Evolutionary conservation across 2,888 invertebrate species (phyloP), one percentile per base, ranked within the genome.

Genomic region (Eristalinus sepulchralis): DNA sequence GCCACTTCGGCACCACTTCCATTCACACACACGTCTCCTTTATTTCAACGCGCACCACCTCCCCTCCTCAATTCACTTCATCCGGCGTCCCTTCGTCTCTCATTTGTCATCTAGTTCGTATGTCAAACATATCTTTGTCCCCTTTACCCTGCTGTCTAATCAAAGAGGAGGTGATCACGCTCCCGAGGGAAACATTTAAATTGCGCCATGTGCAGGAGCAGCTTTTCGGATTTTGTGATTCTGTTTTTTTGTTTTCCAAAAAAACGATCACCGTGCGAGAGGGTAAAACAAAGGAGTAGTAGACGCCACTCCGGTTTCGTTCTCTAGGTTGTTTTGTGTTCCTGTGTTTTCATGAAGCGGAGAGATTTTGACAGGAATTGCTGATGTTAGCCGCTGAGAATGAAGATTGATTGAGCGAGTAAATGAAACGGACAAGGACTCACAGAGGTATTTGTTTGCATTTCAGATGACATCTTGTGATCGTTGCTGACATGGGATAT

Each of bases 361-460:
- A 47, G n/a, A 22, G 47, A 53, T 77, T 62, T 63, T 78, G 57
- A 22, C 24, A 22, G 20, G 13, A 22, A 22, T 6, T 11, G 20
- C 20, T 6, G 24, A 4, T 57, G 20, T 57, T 24, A 22, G 22
- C 1, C 27, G 27, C 17, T 27, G 13, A 36, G 55, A 77, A 78
- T 78, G 36, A 27, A 78, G 71, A 79, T 79, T 79, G 78, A 79
- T 79, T 64, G 71, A 66, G 57, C 59, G 78, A 39, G 59, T 20
- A 71, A 59, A 64, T 39, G 57, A 8, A 57, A 71, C 39, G 71
- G 78, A 66, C 78, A 60, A 47, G n/a, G 31, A 27, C 10, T n/a
- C 5, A 4, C 57, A 27, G 22, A 57, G 11, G 57, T 53, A 17
- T 27, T 27, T 17, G 53, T 53, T 33, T 0, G 34, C 4, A 20